Base-by-base conservation (phyloP, 1,140 invertebrate genomes). In the Cydia strobilella region DNA sequence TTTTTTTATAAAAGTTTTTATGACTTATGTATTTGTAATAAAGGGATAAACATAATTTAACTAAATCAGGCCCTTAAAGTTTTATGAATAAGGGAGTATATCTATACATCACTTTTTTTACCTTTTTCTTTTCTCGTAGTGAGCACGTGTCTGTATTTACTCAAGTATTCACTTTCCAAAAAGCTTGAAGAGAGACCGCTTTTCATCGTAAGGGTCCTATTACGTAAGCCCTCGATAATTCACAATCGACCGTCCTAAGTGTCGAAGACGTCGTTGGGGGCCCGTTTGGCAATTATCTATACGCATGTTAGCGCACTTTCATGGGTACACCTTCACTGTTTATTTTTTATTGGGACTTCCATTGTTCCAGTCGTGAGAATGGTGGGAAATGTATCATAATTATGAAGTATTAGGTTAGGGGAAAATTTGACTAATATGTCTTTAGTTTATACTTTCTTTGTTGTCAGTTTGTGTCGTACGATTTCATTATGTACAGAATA, bases 191-290 rank as follows among this genome's bases (percentile, higher is more conserved):
- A 10, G 3, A 23, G 15, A n/a, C n/a, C 10, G n/a, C n/a, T 12
- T 59, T 23, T 59, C 20, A 23, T 54, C 54, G 23, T 20, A 23
- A 20, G 54, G 54, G 54, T 59, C 18, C 20, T 59, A 59, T 59
- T 23, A 59, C 54, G 54, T 59, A 59, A 59, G 54, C 54, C 1
- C 54, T 59, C 54, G 54, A 59, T 59, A 59, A 59, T 59, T 59
- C 54, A 59, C 54, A 12, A 23, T n/a, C 18, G 54, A 59, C 65
- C 65, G 25, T 9, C 31, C 65, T 66, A 18, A 35, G 65, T 35
- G 27, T 69, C 27, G 65, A 69, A n/a, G 65, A 23, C 65, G 27
- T 39, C 65, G 65, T 69, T 69, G 65, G 65, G 65, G 65, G 65
- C 65, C 65, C 31, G 65, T 42, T 69, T 69, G 65, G 65, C 65